Percentiles rank a stretch among this genome's conserved stretches.
phyloP scores from a whole-genome alignment of 2,888 invertebrate genomes.

The Therioaphis trifolii region DNA sequence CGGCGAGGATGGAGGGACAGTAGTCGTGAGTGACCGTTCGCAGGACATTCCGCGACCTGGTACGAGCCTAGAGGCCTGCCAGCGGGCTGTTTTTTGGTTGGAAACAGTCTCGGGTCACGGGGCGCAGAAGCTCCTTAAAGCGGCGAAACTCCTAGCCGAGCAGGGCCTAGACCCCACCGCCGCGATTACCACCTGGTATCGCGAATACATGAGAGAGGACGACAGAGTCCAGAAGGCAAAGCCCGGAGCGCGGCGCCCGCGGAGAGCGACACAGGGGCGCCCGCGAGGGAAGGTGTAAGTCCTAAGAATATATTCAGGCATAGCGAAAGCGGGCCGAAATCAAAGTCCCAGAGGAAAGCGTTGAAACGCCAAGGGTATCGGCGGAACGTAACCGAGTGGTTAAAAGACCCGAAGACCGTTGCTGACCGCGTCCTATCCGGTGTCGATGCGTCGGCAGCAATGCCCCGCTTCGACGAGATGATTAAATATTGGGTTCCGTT shows the following conservation, averaged over 20 bases:
- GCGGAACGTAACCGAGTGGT: neutral
- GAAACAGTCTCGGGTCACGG: neutral
- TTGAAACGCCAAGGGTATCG: neutral
- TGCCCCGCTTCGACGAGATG: neutral
- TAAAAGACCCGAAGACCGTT: rapidly evolving
- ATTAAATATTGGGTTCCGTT: neutral
- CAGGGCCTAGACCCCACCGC: neutral
- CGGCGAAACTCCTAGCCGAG: neutral
- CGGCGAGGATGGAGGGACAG: too few relatives aligned
- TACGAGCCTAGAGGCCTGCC: too few relatives aligned
- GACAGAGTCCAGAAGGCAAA: neutral
- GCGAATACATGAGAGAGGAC: neutral
- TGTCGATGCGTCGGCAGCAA: neutral
- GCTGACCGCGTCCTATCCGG: too few relatives aligned
- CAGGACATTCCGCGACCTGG: too few relatives aligned
- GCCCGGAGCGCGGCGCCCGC: neutral
- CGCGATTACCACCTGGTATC: neutral
- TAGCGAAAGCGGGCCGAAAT: neutral
- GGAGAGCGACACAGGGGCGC: too few relatives aligned
- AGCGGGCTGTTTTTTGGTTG: too few relatives aligned
- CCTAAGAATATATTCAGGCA: too few relatives aligned
- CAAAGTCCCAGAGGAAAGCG: neutral
- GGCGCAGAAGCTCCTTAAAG: neutral
- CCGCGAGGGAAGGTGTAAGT: neutral
- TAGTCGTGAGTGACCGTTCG: neutral